Conservation (phyloP, 2,113 vertebrate species). For the Pleuronectes platessa region DNA sequence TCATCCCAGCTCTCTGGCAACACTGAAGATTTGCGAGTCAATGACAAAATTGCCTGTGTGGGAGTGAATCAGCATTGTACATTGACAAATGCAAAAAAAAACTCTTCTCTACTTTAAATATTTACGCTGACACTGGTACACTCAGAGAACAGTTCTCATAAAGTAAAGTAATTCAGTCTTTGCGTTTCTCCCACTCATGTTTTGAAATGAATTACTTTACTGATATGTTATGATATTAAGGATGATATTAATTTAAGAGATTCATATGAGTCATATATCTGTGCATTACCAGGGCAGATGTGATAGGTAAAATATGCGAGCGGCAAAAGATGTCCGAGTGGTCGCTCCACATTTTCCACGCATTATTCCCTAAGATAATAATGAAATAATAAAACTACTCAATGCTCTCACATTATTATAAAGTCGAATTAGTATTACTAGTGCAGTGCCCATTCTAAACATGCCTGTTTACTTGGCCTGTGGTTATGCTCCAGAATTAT, state of each 20-base stretch:
- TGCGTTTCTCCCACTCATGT: slow-evolving; percentile 40
- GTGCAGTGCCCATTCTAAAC: no score
- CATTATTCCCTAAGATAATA: no score
- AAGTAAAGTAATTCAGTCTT: slow-evolving; percentile 26
- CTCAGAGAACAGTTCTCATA: slow-evolving; percentile 7
- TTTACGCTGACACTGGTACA: slow-evolving; percentile 24
- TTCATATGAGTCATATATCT: slow-evolving; percentile 33
- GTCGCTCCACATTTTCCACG: neutral
- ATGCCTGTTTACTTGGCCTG: no score
- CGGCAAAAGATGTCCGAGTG: neutral
- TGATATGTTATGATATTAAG: slow-evolving; percentile 16
- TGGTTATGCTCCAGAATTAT: no score
- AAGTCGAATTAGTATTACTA: no score
- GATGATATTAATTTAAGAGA: slow-evolving; percentile 34
- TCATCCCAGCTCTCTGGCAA: slow-evolving; percentile 17
- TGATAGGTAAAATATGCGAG: no score
- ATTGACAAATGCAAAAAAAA: slow-evolving; percentile 23
- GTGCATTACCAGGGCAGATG: slow-evolving; percentile 19
- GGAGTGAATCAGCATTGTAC: slow-evolving; percentile 48
- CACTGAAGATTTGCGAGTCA: slow-evolving; percentile 37
- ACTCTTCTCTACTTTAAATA: slow-evolving; percentile 27
- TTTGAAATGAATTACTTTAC: slow-evolving; percentile 39
- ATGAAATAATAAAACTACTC: no score
- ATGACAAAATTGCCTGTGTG: slow-evolving; percentile 43
- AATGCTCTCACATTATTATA: no score